phyloP scores from a whole-genome alignment of 2,113 vertebrate species.

The Suncus etruscus region DNA sequence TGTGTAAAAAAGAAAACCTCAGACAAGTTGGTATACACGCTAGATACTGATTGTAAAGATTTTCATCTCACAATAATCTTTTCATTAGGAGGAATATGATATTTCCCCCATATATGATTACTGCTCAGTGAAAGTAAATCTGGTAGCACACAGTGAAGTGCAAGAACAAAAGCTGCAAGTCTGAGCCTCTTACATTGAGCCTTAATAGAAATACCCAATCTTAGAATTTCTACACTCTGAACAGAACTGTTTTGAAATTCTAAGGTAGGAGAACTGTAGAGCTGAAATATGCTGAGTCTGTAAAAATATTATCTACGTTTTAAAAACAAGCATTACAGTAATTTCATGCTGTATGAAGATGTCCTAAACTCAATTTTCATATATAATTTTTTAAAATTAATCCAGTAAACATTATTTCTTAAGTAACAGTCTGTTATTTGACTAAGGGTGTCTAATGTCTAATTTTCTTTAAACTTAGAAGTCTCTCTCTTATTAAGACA shows the following conservation, averaged over 20 bases:
- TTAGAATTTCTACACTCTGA: conserved; percentile 19
- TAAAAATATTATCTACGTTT: conserved; percentile 8
- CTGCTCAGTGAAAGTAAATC: conserved; percentile 37
- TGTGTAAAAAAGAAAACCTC: background rate
- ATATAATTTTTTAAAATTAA: conserved; percentile 2
- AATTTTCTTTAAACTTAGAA: background rate
- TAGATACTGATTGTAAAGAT: background rate
- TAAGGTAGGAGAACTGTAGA: background rate
- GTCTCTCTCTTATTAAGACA: background rate
- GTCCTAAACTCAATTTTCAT: background rate
- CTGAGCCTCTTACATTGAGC: background rate
- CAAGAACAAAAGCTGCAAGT: background rate
- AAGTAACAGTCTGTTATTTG: background rate
- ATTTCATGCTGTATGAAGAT: background rate
- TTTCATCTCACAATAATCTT: background rate
- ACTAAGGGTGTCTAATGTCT: background rate
- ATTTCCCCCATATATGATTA: conserved; percentile 3
- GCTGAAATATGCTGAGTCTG: too few species aligned
- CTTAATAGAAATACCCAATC: background rate
- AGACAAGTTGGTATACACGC: background rate
- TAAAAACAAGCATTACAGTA: background rate
- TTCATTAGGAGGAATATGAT: background rate
- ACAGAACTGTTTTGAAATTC: conserved; percentile 8
- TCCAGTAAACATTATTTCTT: background rate
- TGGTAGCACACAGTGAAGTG: background rate